phyloP scores from a whole-genome alignment of 2,888 invertebrate species.

The Caenorhabditis afra region DNA sequence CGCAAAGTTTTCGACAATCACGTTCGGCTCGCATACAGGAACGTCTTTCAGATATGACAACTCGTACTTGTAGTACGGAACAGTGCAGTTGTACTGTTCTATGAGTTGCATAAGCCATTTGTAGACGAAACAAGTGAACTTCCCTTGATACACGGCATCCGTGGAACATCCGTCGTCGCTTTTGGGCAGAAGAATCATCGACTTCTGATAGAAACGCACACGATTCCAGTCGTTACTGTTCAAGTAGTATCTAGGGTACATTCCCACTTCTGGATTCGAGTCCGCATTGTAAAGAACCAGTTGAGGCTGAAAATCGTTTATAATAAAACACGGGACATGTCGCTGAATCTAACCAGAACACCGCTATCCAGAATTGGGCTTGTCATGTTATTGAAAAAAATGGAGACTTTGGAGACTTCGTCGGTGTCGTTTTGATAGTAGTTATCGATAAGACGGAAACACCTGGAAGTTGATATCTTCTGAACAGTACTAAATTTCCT shows the following conservation, averaged over 20 bases:
- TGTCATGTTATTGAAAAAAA: conserved; percentile 64
- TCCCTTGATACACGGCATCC: conserved; percentile 56
- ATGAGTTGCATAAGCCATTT: conserved; percentile 62
- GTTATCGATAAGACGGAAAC: conserved; percentile 59
- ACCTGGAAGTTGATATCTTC: conserved; percentile 50
- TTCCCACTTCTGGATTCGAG: conserved; percentile 53
- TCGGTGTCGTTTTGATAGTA: conserved; percentile 67
- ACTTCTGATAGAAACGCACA: conserved; percentile 56
- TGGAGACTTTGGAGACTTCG: conserved; percentile 63
- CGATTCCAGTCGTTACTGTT: conserved; percentile 67
- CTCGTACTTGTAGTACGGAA: conserved; percentile 62
- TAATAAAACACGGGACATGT: too few species aligned
- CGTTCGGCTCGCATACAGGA: conserved; percentile 57
- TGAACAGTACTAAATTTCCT: not conserved
- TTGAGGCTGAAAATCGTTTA: conserved; percentile 49
- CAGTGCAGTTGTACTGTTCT: conserved; percentile 62
- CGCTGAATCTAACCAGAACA: conserved; percentile 15
- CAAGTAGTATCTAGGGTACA: conserved; percentile 65
- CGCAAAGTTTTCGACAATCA: conserved; percentile 54
- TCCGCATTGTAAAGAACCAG: conserved; percentile 65
- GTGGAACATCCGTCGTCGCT: conserved; percentile 50
- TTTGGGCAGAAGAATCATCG: conserved; percentile 38
- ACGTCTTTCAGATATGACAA: conserved; percentile 42
- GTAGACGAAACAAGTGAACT: conserved; percentile 65
- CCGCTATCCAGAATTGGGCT: conserved; percentile 58